Percentiles rank a stretch among this genome's conserved stretches.
These are phyloP conservation scores for Pyrgilauda ruficollis DNA, from an alignment of 2,113 vertebrate genomes.

Conservation along the genomic window DNA sequence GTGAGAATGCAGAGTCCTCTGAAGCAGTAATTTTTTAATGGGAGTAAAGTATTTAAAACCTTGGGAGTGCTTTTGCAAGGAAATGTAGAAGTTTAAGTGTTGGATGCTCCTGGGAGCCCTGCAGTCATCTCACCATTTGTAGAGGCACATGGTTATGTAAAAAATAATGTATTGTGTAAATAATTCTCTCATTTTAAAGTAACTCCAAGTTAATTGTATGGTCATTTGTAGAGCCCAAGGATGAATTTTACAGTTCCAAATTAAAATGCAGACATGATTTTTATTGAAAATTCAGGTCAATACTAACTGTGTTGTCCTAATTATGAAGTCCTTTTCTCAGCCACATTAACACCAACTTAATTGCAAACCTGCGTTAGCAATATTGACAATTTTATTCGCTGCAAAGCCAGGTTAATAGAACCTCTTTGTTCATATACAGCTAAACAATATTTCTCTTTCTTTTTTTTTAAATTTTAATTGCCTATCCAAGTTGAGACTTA, in stretches of 20 bases:
- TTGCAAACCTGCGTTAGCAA: constrained; percentile 44
- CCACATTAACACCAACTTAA: constrained; percentile 46
- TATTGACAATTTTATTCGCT: constrained; percentile 43
- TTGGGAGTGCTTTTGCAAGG: neutral
- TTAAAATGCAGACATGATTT: constrained; percentile 56
- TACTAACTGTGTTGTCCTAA: constrained; percentile 51
- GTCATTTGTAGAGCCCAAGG: constrained; percentile 11
- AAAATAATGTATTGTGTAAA: neutral
- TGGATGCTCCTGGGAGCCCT: neutral
- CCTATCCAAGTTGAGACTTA: constrained; percentile 22
- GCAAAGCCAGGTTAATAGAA: constrained; percentile 12
- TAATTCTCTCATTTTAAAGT: constrained; percentile 24
- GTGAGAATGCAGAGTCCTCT: neutral
- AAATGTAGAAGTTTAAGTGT: neutral
- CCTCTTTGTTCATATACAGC: neutral
- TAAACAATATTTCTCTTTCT: neutral
- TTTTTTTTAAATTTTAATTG: neutral
- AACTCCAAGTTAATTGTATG: constrained; percentile 3
- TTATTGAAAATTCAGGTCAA: constrained; percentile 66
- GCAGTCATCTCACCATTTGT: neutral
- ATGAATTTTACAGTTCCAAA: constrained; percentile 64
- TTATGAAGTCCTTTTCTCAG: constrained; percentile 51
- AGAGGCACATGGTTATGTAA: neutral
- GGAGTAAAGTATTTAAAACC: neutral
- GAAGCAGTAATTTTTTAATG: neutral